Base-by-base conservation (phyloP, 2,888 invertebrate genomes). In the Arge pagana region DNA sequence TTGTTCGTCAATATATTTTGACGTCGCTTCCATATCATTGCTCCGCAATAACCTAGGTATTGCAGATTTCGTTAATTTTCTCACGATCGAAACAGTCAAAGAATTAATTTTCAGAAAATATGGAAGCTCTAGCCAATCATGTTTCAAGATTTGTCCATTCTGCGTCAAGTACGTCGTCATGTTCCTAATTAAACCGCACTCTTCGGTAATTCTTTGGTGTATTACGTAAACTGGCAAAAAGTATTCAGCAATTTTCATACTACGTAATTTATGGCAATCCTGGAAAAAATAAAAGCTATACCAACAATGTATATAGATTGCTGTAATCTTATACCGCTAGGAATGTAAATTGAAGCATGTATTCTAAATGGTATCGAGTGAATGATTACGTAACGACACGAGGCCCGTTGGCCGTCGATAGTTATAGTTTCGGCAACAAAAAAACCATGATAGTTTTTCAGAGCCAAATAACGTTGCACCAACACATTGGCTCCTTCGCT, bases 401-500 rank as follows among this genome's bases (percentile, higher is more conserved):
- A 74, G 55, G 83, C 83, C 53, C 85, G 72, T 41, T 77, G 78
- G 3, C 86, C 86, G 58, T 83, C 80, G 58, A 85, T 83, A 58
- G 83, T 78, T 42, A 84, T 77, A 11, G 82, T 80, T 16, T 81
- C 77, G 16, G 84, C 77, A 65, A 81, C 81, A 55, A 86, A 76
- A 48, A 67, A 76, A 7, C 86, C 86, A 43, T 75, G 75, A 61
- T 77, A 82, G 57, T 81, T 77, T 11, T 70, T 75, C 10, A 85
- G 65, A 2, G 81, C 84, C 24, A 86, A 72, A 65, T 84, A 85
- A 56, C 86, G 78, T 70, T 85, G 74, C 13, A 86, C 68, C 10
- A 86, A 68, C 53, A 86, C 76, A 70, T 82, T 85, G 6, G 83
- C 81, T 24, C 84, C 85, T 77, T 86, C 86, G n/a, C 83, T 78